These are phyloP conservation scores for Sinella curviseta DNA, from an alignment of 1,140 invertebrate genomes.

Conservation along the genomic window DNA sequence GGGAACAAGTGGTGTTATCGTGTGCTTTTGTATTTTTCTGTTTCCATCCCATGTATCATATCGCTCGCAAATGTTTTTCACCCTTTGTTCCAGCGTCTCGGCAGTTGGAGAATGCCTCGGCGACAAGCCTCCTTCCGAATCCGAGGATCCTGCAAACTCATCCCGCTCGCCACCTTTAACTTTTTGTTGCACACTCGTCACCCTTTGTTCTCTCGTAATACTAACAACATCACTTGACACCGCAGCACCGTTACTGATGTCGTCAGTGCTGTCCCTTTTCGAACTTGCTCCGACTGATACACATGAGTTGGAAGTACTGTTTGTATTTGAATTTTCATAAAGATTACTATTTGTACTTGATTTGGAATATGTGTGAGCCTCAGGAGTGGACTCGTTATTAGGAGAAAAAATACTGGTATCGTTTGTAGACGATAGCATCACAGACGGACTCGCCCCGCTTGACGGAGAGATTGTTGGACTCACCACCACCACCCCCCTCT, in stretches of 20 bases:
- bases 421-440: slow-evolving; percentile 26
- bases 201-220: not conserved
- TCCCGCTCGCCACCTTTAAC: not conserved
- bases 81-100: slow-evolving; percentile 75
- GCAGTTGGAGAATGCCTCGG: slow-evolving; percentile 52
- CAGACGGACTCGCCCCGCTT: slow-evolving; percentile 21
- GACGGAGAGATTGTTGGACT: slow-evolving; percentile 22
- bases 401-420: slow-evolving; percentile 26
- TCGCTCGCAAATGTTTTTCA: slow-evolving; percentile 85
- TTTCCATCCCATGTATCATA: slow-evolving; percentile 85
- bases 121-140: slow-evolving; percentile 53
- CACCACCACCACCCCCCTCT: not conserved
- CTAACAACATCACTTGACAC: not conserved
- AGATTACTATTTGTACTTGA: slow-evolving; percentile 20
- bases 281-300: not conserved
- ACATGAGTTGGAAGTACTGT: not conserved
- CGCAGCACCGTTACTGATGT: not conserved
- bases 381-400: slow-evolving; percentile 1
- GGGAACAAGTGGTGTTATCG: not conserved
- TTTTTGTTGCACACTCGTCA: slow-evolving; percentile 6
- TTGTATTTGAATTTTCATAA: slow-evolving; percentile 17
- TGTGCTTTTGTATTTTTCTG: slow-evolving; percentile 53
- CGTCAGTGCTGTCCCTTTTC: not conserved
- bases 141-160: slow-evolving; percentile 50
- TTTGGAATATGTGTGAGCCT: not conserved